Evolutionary conservation across 2,113 vertebrate species (phyloP), one percentile per base, ranked within the genome.

Genomic region (Serinus canaria): DNA sequence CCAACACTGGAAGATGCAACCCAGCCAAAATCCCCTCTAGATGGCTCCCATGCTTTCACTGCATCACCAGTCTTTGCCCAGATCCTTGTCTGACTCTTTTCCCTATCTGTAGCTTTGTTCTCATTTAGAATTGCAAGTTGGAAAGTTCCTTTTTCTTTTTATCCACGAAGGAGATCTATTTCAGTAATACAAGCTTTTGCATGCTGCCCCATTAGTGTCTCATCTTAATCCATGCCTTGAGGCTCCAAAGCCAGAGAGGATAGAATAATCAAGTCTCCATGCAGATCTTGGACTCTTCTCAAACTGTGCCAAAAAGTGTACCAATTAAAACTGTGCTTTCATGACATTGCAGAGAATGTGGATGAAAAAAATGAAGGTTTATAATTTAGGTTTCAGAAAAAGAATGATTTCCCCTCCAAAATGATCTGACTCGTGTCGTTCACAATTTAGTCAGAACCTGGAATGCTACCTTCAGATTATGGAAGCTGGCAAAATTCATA

Each of bases 401-500:
- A 95, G 67, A 62, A 88, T 53, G 5, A 41, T 70, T 83, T 93
- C 76, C 23, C 60, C 58, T 95, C 56, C 49, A n/a, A 68, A 92
- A 90, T 52, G 55, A 58, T 73, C 58, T 94, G 81, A 88, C 44
- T 92, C 87, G 30, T 87, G 67, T 92, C 87, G 33, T 94, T 97
- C 72, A 72, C 5, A 17, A 64, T 81, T 75, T 64, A 82, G 86
- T 97, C 80, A 91, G 88, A 89, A 79, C 56, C 92, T 98, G 97
- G 94, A 97, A 96, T 72, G 49, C 56, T 85, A 95, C 68, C 79
- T 94, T 83, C 72, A 67, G 72, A 86, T 95, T 93, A 41, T 90
- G 68, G 93, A 90, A 93, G 56, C 56, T 94, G 95, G 80, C 91
- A 97, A 90, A 97, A 97, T 96, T 94, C 90, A 62, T 85, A 96